phyloP scores from a whole-genome alignment of 30 jellyfish, hydroid and myxozoan species.

The Sanderia malayensis region DNA sequence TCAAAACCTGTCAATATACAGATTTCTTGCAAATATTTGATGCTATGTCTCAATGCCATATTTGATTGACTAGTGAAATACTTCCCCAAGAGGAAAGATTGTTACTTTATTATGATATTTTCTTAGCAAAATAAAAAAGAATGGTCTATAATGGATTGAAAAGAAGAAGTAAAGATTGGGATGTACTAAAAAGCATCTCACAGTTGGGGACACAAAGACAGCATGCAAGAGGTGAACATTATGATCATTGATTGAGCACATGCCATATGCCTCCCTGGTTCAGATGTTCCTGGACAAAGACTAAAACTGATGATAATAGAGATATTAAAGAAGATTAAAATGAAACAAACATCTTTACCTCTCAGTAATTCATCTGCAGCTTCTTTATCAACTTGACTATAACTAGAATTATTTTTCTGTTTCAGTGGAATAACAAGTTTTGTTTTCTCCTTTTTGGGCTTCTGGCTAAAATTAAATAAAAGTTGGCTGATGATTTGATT shows the following conservation, averaged over 20 bases:
- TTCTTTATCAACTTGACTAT: conserved; percentile 49
- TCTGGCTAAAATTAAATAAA: conserved; percentile 27
- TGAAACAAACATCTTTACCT: conserved; percentile 23
- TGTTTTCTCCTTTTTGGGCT: conserved; percentile 50
- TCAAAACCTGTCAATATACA: no score
- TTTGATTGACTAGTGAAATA: no score
- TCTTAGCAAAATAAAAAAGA: no score
- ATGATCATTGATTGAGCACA: neutral
- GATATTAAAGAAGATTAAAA: neutral
- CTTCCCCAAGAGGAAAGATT: no score
- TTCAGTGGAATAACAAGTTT: conserved; percentile 81
- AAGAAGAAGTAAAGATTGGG: no score
- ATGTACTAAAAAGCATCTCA: no score
- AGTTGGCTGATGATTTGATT: no score
- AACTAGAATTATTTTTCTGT: conserved; percentile 45
- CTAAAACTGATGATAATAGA: neutral
- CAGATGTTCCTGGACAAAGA: neutral
- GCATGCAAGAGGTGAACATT: neutral
- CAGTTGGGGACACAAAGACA: no score
- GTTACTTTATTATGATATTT: no score
- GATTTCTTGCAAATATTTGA: no score
- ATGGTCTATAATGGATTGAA: no score
- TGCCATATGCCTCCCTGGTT: neutral
- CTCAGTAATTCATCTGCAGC: conserved; percentile 78
- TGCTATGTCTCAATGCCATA: no score